phyloP scores from a whole-genome alignment of 2,113 vertebrate species.

The Rhea americana region DNA sequence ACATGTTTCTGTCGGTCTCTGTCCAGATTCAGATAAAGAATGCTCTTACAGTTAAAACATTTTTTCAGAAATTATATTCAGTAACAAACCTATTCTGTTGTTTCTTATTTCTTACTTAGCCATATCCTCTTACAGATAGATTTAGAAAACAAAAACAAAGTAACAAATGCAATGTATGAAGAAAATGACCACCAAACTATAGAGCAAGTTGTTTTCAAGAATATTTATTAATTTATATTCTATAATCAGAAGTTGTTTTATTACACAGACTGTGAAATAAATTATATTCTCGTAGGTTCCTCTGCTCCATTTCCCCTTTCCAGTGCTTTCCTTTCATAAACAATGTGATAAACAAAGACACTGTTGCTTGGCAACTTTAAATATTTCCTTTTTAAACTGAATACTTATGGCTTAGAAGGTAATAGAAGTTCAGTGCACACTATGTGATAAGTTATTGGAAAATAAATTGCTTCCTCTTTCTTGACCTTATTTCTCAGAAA shows the following conservation, averaged over 20 bases:
- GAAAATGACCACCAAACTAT: neutral
- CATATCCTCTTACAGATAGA: neutral
- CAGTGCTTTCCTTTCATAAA: neutral
- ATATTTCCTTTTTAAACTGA: neutral
- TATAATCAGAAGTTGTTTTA: neutral
- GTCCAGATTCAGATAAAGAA: neutral
- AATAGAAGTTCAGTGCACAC: neutral
- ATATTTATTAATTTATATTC: neutral
- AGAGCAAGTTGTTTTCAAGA: neutral
- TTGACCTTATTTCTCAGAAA: neutral
- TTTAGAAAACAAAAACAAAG: neutral
- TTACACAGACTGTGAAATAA: neutral
- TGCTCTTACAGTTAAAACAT: neutral
- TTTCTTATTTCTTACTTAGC: neutral
- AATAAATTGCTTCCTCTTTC: constrained; percentile 21
- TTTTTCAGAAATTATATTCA: neutral
- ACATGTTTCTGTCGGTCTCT: neutral
- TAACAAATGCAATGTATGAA: neutral
- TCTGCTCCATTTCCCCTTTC: constrained; percentile 13
- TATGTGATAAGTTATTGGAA: neutral
- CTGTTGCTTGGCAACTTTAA: constrained; percentile 44
- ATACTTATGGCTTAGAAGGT: neutral
- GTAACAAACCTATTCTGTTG: neutral
- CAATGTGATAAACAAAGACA: neutral
- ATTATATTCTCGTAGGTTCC: neutral